Evolutionary conservation across 2,888 invertebrate species (phyloP).

Genomic region (Micoletzkya japonica): DNA sequence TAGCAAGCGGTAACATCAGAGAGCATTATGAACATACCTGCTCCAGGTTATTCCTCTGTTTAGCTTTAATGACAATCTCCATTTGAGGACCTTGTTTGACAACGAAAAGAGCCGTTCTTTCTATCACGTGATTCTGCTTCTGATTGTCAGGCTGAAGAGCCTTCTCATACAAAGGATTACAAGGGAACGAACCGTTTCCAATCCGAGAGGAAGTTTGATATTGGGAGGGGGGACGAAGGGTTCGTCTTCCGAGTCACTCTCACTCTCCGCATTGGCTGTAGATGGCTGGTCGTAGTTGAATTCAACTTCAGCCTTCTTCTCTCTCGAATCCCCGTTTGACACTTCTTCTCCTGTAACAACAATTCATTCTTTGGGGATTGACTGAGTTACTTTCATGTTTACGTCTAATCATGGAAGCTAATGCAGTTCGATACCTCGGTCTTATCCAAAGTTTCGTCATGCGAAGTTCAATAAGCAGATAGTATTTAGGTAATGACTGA

Average conservation of each 20-base stretch:
- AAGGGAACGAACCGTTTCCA: slow-evolving; percentile 66
- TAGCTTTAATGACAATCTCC: slow-evolving; percentile 97
- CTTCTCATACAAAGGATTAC: background rate
- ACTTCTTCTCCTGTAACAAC: background rate
- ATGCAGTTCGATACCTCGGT: too few species aligned
- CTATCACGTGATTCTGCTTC: slow-evolving; percentile 75
- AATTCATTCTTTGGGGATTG: too few species aligned
- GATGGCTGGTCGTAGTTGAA: slow-evolving; percentile 18
- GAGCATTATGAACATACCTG: slow-evolving; percentile 38
- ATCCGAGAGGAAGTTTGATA: slow-evolving; percentile 78
- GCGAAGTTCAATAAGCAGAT: too few species aligned
- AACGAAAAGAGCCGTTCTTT: slow-evolving; percentile 76
- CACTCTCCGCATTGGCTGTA: slow-evolving; percentile 35
- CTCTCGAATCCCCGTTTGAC: background rate
- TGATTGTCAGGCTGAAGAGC: slow-evolving; percentile 53
- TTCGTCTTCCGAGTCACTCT: slow-evolving; percentile 67
- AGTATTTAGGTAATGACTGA: too few species aligned
- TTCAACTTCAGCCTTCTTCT: slow-evolving; percentile 14
- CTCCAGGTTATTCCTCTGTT: slow-evolving; percentile 72
- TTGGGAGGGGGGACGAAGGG: slow-evolving; percentile 77
- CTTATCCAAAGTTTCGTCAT: too few species aligned
- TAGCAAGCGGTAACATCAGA: too few species aligned
- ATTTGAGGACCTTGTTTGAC: slow-evolving; percentile 80
- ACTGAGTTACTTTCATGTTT: too few species aligned
- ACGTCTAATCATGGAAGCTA: too few species aligned